Evolutionary conservation across 1,140 invertebrate species (phyloP).

Genomic region (Orchesella cincta): DNA sequence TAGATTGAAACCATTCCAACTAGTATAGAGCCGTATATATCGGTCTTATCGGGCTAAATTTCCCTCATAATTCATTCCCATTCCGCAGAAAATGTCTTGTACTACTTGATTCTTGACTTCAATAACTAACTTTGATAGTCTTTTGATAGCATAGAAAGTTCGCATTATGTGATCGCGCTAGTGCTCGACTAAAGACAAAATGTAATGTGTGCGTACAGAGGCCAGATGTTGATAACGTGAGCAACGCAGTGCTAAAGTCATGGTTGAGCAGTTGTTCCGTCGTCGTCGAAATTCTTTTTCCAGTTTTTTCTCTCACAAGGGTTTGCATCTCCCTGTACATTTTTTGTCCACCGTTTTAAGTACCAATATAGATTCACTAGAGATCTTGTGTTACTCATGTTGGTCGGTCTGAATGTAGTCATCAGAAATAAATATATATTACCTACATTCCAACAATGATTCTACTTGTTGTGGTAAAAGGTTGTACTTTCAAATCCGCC

Average conservation of each 20-base stretch:
- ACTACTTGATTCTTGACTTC: background rate
- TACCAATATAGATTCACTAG: background rate
- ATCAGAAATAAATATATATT: too few species aligned
- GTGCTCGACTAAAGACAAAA: background rate
- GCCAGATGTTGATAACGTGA: constrained; percentile 21
- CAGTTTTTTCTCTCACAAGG: background rate
- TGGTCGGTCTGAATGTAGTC: too few species aligned
- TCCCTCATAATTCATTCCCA: constrained; percentile 45
- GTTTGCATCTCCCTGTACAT: background rate
- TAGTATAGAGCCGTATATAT: constrained; percentile 42
- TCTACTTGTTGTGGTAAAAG: too few species aligned
- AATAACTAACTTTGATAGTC: constrained; percentile 15
- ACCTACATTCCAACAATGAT: too few species aligned
- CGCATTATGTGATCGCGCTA: background rate
- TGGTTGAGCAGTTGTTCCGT: constrained; percentile 20
- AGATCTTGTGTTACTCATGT: too few species aligned
- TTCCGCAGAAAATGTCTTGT: constrained; percentile 19
- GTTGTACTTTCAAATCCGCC: too few species aligned
- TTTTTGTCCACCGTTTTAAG: background rate
- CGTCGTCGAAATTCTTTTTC: background rate
- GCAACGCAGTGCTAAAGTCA: constrained; percentile 13
- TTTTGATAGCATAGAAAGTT: background rate
- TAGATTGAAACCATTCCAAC: constrained; percentile 47
- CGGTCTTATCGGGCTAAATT: constrained; percentile 46
- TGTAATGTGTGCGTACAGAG: background rate